Evolutionary conservation across 2,113 vertebrate species (phyloP).

Genomic region (Proterorhinus semilunaris): DNA sequence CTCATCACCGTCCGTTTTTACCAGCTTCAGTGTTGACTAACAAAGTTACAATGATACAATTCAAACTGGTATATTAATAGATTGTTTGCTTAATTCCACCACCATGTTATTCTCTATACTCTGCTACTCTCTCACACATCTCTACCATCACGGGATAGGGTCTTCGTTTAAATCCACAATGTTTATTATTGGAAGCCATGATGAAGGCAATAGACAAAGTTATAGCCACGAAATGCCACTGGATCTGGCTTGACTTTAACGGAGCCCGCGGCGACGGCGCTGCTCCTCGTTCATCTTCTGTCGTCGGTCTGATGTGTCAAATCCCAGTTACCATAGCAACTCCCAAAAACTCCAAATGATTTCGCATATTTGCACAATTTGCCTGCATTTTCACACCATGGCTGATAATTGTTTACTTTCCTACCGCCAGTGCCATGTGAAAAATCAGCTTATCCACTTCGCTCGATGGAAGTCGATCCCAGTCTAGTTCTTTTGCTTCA

Average conservation of each 20-base stretch:
- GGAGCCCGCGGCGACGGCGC: not conserved
- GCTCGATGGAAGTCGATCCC: constrained; percentile 7
- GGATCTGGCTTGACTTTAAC: not conserved
- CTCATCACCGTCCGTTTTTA: no score
- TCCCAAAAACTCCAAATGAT: not conserved
- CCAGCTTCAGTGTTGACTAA: no score
- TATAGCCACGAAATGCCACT: not conserved
- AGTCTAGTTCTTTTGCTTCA: not conserved
- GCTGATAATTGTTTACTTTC: constrained; percentile 1
- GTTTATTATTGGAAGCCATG: not conserved
- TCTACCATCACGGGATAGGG: not conserved
- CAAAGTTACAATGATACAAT: no score
- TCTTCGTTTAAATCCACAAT: not conserved
- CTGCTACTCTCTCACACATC: no score
- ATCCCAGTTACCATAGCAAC: constrained; percentile 38
- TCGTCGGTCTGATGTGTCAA: constrained; percentile 19
- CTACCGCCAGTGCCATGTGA: not conserved
- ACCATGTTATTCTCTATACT: no score
- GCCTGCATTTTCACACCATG: constrained; percentile 3
- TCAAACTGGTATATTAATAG: no score
- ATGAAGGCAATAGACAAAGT: not conserved
- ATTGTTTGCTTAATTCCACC: no score
- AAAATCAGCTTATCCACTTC: not conserved
- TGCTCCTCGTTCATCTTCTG: constrained; percentile 3
- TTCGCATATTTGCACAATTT: not conserved